Percentiles rank a stretch among this genome's conserved stretches.
phyloP scores from a whole-genome alignment of 2,888 invertebrate genomes.

The Entomobrya multifasciata region DNA sequence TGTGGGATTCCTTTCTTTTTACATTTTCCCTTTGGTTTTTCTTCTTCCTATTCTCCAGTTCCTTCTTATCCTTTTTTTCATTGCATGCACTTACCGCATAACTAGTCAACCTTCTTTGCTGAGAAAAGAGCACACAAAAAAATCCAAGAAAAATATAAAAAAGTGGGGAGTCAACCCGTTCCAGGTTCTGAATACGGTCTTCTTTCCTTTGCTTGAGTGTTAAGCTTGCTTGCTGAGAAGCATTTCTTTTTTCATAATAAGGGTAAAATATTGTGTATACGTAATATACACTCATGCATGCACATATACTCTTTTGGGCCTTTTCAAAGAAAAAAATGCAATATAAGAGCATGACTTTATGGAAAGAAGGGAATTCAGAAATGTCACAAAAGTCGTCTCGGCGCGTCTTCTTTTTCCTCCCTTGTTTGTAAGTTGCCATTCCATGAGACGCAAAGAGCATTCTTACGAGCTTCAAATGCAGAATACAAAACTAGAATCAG shows the following conservation, averaged over 20 bases:
- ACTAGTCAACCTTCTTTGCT: constrained; percentile 56
- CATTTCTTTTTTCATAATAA: constrained; percentile 17
- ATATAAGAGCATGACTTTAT: constrained; percentile 64
- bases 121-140: constrained; percentile 7
- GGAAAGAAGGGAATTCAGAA: constrained; percentile 75
- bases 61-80: constrained; percentile 48
- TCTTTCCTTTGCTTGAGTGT: not conserved
- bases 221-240: constrained; percentile 49
- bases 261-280: not conserved
- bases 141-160: constrained; percentile 18
- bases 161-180: constrained; percentile 57
- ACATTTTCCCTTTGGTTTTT: constrained; percentile 49
- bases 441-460: constrained; percentile 68
- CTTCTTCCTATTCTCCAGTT: constrained; percentile 25
- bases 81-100: constrained; percentile 58
- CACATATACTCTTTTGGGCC: not conserved
- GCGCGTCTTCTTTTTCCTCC: constrained; percentile 49
- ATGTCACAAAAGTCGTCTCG: constrained; percentile 70
- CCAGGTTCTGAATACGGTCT: constrained; percentile 53
- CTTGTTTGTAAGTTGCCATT: constrained; percentile 69
- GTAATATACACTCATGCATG: not conserved
- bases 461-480: constrained; percentile 61
- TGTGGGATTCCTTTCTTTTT: constrained; percentile 70
- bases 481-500: constrained; percentile 47
- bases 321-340: constrained; percentile 13